phyloP scores from a whole-genome alignment of 1,140 invertebrate species.

The Leptinotarsa defecta region DNA sequence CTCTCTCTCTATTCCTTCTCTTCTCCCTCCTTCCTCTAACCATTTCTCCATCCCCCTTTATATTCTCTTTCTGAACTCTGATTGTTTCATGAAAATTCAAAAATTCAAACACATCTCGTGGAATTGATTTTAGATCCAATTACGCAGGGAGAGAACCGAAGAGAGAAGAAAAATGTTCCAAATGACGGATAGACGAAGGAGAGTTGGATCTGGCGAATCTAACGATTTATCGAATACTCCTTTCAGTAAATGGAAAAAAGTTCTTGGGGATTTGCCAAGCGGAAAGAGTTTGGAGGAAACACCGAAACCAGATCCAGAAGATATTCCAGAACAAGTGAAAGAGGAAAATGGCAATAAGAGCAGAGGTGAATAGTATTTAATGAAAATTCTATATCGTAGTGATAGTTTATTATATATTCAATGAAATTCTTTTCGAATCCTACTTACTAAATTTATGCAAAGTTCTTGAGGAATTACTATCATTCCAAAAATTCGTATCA shows the following conservation, averaged over 20 bases:
- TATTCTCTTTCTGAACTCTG: too few relatives aligned
- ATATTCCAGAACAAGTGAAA: conserved; percentile 33
- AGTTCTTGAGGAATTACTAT: too few relatives aligned
- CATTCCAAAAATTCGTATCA: too few relatives aligned
- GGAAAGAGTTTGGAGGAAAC: conserved; percentile 63
- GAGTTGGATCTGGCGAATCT: conserved; percentile 60
- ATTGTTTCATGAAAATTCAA: too few relatives aligned
- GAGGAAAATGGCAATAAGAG: conserved; percentile 41
- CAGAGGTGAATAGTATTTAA: neutral
- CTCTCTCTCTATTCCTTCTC: too few relatives aligned
- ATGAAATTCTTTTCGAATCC: too few relatives aligned
- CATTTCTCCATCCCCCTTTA: too few relatives aligned
- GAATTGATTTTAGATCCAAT: conserved; percentile 65
- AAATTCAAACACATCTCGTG: neutral
- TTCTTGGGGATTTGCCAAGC: conserved; percentile 63
- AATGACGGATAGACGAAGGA: conserved; percentile 72
- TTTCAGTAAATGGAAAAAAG: conserved; percentile 72
- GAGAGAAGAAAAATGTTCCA: conserved; percentile 92
- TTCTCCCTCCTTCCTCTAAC: too few relatives aligned
- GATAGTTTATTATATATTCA: too few relatives aligned
- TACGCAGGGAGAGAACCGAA: conserved; percentile 86
- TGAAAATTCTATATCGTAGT: too few relatives aligned
- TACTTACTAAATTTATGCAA: too few relatives aligned
- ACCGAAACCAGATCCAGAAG: conserved; percentile 45
- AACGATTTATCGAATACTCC: conserved; percentile 63